phyloP scores from a whole-genome alignment of 30 jellyfish, hydroid and myxozoan genomes.

The Turritopsis rubra region DNA sequence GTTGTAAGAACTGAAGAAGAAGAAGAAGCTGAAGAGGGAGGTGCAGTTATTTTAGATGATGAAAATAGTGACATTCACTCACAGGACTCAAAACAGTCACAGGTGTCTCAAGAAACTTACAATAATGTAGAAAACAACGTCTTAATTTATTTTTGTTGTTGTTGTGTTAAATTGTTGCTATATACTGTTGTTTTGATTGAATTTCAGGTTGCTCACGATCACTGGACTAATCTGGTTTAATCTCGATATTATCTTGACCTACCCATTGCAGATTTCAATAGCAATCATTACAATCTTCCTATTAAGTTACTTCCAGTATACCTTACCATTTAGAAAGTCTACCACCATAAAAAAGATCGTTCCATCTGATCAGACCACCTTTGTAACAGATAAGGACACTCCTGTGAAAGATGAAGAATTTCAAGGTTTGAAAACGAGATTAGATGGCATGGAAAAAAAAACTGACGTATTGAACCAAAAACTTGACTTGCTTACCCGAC shows the following conservation, averaged over 20 bases:
- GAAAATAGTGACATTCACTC: background rate
- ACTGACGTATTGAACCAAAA: conserved; percentile 35
- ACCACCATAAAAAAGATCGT: background rate
- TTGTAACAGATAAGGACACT: background rate
- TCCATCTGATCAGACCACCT: background rate
- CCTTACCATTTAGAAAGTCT: background rate
- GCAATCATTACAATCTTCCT: conserved; percentile 17
- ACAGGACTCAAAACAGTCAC: too few relatives aligned
- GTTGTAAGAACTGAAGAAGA: too few relatives aligned
- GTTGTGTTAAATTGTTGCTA: background rate
- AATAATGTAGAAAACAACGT: background rate
- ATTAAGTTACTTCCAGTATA: background rate
- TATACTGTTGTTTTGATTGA: background rate
- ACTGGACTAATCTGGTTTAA: conserved; percentile 65
- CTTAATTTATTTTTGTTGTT: too few relatives aligned
- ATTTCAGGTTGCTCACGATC: conserved; percentile 54
- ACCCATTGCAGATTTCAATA: conserved; percentile 54
- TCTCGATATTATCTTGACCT: conserved; percentile 47
- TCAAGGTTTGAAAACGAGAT: conserved; percentile 31
- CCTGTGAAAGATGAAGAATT: conserved; percentile 19
- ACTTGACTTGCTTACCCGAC: conserved; percentile 18
- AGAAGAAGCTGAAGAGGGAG: too few relatives aligned
- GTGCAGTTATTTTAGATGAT: background rate
- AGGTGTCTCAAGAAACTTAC: too few relatives aligned
- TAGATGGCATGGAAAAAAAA: conserved; percentile 40